Base-by-base conservation (phyloP, 1,140 invertebrate species). In the Aplysia californica region DNA sequence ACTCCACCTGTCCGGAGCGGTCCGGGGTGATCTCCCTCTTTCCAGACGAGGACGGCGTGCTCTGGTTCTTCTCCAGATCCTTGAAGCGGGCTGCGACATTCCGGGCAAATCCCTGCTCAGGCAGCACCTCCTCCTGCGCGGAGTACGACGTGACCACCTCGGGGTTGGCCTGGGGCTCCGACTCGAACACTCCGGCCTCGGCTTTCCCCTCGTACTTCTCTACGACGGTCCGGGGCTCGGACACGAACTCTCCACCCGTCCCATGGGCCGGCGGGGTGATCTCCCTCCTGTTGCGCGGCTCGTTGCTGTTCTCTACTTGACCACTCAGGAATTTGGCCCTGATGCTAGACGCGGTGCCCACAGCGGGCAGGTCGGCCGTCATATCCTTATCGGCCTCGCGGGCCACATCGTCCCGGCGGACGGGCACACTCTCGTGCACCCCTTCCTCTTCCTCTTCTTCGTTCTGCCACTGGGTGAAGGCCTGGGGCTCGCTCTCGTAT, bases 351-450 rank as follows among this genome's bases (percentile, higher is more conserved):
- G 86, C 83, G 29, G 68, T 81, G 61, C 86, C 86, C n/a, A 81
- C 70, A 31, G 84, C 77, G 18, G 86, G 86, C 20, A 87, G 76
- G 23, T 83, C 84, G 6, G 77, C 77, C 2, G 69, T 78, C 33
- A 77, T 67, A 68, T 83, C 74, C 0, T 64, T 71, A 39, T 87
- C 86, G 31, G 78, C 58, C 72, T 86, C 84, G 3, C 83, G 71
- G 33, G 83, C 78, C 10, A 86, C 84, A 71, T 85, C 83, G 15
- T 80, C 77, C 26, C 84, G 81, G 21, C 33, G 55, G 0, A 79
- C 75, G 0, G 86, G 86, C 56, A 83, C 76, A 59, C 83, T 87
- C 67, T 87, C 86, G 77, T 85, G 86, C 23, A 85, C 82, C 2
- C 85, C 86, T 33, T 85, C 86, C 59, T 85, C 85, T 0, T 77